Conservation (phyloP, 1,140 invertebrate species). For the Caenorhabditis latens region DNA sequence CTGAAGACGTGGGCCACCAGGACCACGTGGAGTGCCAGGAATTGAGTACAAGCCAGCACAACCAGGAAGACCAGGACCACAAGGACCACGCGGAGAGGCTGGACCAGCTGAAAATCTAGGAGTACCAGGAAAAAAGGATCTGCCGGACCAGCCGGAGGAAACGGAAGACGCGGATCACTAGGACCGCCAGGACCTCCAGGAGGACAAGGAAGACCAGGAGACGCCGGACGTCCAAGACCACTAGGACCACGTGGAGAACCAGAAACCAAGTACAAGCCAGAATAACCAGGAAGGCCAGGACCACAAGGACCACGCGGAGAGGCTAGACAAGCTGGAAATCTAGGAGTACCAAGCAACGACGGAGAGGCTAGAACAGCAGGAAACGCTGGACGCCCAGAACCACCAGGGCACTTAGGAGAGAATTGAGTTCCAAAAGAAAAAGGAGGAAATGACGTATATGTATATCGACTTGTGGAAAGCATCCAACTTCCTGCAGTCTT, state of each 20-base stretch:
- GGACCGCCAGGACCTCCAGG: conserved; percentile 58
- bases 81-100: conserved; percentile 55
- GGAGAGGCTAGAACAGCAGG: conserved; percentile 61
- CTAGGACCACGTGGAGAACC: conserved; percentile 60
- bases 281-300: conserved; percentile 53
- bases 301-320: conserved; percentile 56
- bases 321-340: conserved; percentile 59
- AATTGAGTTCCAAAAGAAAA: conserved; percentile 47
- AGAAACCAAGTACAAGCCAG: conserved; percentile 60
- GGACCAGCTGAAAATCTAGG: no score
- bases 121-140: no score
- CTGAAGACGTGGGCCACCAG: conserved; percentile 56
- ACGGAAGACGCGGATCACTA: conserved; percentile 56
- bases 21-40: conserved; percentile 57
- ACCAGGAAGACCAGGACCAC: no score
- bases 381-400: conserved; percentile 56
- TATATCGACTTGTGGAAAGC: no score
- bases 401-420: conserved; percentile 55
- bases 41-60: no score
- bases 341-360: conserved; percentile 58
- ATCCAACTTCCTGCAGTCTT: no score
- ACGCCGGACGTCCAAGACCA: conserved; percentile 59
- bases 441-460: conserved; percentile 40
- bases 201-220: conserved; percentile 54
- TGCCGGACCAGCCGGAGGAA: conserved; percentile 61